Conservation (phyloP, 1,140 invertebrate genomes). For the Macrocentrus cingulum region DNA sequence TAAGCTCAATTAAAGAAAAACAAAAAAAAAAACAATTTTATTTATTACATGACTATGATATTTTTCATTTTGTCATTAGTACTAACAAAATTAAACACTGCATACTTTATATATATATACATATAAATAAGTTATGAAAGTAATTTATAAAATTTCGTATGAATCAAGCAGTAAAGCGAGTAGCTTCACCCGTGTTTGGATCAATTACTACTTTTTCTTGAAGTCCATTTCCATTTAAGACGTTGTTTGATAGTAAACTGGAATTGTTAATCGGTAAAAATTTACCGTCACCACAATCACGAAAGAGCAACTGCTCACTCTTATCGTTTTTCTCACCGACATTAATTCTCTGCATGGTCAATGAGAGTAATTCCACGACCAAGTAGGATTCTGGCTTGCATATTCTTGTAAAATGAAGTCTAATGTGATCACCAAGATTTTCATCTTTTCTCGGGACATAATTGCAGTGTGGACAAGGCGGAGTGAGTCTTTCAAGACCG, state of each 20-base stretch:
- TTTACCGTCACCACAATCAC: conserved; percentile 53
- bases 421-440: conserved; percentile 77
- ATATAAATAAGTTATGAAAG: too few relatives aligned
- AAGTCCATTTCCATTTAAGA: conserved; percentile 43
- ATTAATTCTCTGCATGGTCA: conserved; percentile 53
- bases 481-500: conserved; percentile 64
- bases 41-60: too few relatives aligned
- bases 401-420: conserved; percentile 73
- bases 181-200: conserved; percentile 61
- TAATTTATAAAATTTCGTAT: too few relatives aligned
- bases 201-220: conserved; percentile 61
- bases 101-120: too few relatives aligned
- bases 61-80: too few relatives aligned
- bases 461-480: conserved; percentile 77
- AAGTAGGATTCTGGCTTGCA: conserved; percentile 66
- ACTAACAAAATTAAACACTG: too few relatives aligned
- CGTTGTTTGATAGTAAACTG: conserved; percentile 30
- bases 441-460: conserved; percentile 77
- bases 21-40: too few relatives aligned
- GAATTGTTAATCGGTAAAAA: conserved; percentile 36
- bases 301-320: conserved; percentile 45
- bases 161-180: conserved; percentile 32
- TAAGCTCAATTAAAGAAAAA: too few relatives aligned
- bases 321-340: conserved; percentile 41
- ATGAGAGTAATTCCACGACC: conserved; percentile 60